These are phyloP conservation scores for Valencia hispanica DNA, from an alignment of 2,797 vertebrate species.

Conservation along the genomic window DNA sequence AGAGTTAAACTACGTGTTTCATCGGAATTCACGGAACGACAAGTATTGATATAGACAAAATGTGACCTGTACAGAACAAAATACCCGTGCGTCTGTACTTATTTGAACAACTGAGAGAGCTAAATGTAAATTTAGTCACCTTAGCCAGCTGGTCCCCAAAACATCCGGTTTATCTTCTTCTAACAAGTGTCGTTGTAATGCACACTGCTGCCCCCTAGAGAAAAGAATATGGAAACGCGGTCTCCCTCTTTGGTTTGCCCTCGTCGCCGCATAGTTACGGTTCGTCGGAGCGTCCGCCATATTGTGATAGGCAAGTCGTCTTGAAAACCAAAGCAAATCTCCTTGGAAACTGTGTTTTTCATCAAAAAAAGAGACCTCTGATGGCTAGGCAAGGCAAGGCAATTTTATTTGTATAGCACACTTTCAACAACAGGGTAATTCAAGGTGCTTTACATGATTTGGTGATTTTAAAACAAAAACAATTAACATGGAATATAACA, in stretches of 20 bases:
- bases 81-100: background rate
- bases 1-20: background rate
- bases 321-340: no score
- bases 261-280: background rate
- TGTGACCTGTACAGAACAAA: background rate
- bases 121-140: background rate
- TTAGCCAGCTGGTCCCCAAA: background rate
- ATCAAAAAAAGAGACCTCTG: no score
- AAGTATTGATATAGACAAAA: background rate
- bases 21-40: background rate
- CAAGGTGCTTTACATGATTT: no score
- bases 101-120: background rate
- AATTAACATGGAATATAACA: no score
- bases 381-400: no score
- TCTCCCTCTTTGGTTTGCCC: background rate
- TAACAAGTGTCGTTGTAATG: background rate
- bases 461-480: no score
- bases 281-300: background rate
- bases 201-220: slow-evolving; percentile 6
- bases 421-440: no score
- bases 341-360: background rate
- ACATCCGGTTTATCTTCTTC: slow-evolving; percentile 57
- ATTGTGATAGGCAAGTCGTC: background rate
- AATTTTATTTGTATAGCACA: no score
- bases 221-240: background rate